Base-by-base conservation (phyloP, 2,797 vertebrate species). In the Hemibagrus guttatus region DNA sequence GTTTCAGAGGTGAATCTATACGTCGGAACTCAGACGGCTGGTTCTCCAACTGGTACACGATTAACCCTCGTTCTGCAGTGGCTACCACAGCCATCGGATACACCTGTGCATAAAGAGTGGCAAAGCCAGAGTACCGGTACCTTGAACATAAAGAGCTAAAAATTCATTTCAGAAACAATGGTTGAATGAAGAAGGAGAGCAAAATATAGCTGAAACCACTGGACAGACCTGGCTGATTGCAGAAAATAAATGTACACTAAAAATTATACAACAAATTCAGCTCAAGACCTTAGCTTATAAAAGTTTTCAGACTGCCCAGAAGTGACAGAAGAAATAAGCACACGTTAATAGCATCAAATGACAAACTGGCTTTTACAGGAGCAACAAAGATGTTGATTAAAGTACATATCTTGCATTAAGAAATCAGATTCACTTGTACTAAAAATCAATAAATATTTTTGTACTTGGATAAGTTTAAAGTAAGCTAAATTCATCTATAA, bases 41-140 rank as follows among this genome's bases (percentile, higher is more conserved):
- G 91, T 98, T 99, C 93, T 99, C 98, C 84, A 99, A 88, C 89
- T 99, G 98, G 91, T 99, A 99, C 63, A 99, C 98, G 66, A 99
- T 98, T 89, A 99, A 95, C 0, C 98, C 98, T 88, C 98, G 95
- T 89, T 99, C 98, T n/a, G 98, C 98, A 88, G 98, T 99, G 39
- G 98, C 97, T 84, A 99, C 97, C 87, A 97, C 98, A 0, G 98
- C 98, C 98, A 99, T 99, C 1, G 98, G 98, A 87, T 98, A 98
- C 16, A 99, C 97, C 98, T 99, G 86, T 31, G 66, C 68, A 11
- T 64, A 12, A 85, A 81, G 28, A 59, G 14, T 59, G 4, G 1
- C 66, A 54, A 83, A 83, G 31, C 19, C 54, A 21, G 28, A 23
- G 13, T 39, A 80, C 12, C 16, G 21, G 54, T 58, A 58, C 8